Percentiles rank a stretch among this genome's conserved stretches.
Evolutionary conservation across 2,888 invertebrate genomes (phyloP).

Genomic region (Standfussiana lucernea): DNA sequence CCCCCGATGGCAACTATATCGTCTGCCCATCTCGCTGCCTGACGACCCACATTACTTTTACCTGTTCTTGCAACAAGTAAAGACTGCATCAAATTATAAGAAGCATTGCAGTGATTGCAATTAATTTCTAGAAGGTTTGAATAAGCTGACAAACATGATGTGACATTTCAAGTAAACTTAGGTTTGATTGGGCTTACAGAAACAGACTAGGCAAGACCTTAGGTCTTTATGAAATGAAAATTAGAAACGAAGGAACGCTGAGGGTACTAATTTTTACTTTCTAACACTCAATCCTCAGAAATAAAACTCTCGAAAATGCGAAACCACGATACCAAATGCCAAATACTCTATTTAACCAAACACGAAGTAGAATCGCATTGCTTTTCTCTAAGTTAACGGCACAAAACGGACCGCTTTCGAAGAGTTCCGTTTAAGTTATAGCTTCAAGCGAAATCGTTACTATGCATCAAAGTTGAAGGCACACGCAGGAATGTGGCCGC

Average conservation of each 20-base stretch:
- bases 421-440: conserved; percentile 53
- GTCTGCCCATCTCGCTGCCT: no score
- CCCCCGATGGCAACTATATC: no score
- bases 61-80: neutral
- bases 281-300: neutral
- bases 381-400: conserved; percentile 52
- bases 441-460: conserved; percentile 55
- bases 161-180: neutral
- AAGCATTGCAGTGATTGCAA: neutral
- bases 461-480: conserved; percentile 58
- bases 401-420: conserved; percentile 50
- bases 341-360: conserved; percentile 29
- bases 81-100: neutral
- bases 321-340: neutral
- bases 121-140: neutral
- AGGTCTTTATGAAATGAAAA: neutral
- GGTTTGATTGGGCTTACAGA: neutral
- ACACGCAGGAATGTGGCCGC: conserved; percentile 54
- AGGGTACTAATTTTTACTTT: neutral
- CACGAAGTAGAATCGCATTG: conserved; percentile 24
- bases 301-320: neutral
- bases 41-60: no score
- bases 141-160: neutral
- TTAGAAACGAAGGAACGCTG: neutral
- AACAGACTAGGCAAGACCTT: neutral